These are phyloP conservation scores for Coturnix japonica DNA, from an alignment of 2,113 vertebrate species.

Conservation along the genomic window DNA sequence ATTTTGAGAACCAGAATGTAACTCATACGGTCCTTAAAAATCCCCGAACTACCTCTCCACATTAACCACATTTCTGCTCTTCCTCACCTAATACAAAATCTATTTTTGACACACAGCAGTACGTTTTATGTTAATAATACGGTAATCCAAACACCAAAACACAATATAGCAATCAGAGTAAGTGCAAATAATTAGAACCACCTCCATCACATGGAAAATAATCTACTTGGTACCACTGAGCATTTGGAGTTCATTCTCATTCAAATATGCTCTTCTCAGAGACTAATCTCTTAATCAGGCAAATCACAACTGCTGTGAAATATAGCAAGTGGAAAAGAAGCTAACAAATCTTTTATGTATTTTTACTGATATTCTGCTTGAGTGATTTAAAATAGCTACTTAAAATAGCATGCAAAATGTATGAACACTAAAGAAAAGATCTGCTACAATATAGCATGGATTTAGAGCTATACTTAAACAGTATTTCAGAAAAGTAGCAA, in stretches of 20 bases:
- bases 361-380: slow-evolving; percentile 37
- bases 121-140: slow-evolving; percentile 37
- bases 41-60: not conserved
- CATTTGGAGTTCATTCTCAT: slow-evolving; percentile 48
- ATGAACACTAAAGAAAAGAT: not conserved
- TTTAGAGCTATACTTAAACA: not conserved
- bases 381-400: slow-evolving; percentile 48
- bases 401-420: slow-evolving; percentile 38
- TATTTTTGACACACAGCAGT: not conserved
- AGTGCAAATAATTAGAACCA: slow-evolving; percentile 69
- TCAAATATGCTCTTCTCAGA: slow-evolving; percentile 51
- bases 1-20: not conserved
- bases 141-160: slow-evolving; percentile 28
- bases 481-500: not conserved
- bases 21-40: not conserved
- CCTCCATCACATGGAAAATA: slow-evolving; percentile 52
- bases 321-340: not conserved
- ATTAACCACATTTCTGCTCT: not conserved
- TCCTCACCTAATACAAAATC: not conserved
- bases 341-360: slow-evolving; percentile 57
- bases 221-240: slow-evolving; percentile 47
- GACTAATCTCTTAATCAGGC: slow-evolving; percentile 69
- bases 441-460: not conserved
- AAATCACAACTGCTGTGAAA: slow-evolving; percentile 57
- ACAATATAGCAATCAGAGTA: slow-evolving; percentile 48